Base-by-base conservation (phyloP, 2,888 invertebrate species). In the Euplexia lucipara region DNA sequence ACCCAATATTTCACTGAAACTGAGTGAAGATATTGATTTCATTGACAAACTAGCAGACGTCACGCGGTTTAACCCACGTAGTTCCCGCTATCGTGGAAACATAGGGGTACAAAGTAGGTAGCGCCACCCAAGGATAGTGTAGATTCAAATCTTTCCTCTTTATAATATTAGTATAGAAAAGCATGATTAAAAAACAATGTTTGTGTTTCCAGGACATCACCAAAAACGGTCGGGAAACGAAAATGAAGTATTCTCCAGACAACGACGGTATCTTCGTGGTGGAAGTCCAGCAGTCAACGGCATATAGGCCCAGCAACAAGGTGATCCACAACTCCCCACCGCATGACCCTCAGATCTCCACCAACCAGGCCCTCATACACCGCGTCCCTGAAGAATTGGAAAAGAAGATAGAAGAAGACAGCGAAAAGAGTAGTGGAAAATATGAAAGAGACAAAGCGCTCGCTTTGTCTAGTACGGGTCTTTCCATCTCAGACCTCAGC, bases 401-500 rank as follows among this genome's bases (percentile, higher is more conserved):
- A 8, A 90, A 85, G 53, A 92, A 89, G 41, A 74, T 84, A 26
- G 91, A 91, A 70, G 93, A 94, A 66, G 92, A 92, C 53, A 91
- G 90, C 58, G 92, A 93, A 63, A 86, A 77, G 71, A 88, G 86
- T 58, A 91, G 86, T 51, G 87, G 76, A 0, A 91, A 89, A 72
- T 91, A 88, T 34, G 90, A 91, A 9, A 90, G 85, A 64, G 88
- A 88, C n/a, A 96, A 92, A 89, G 92, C 95, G 4, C 86, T 96
- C 56, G 96, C 96, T 0, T 90, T 96, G 57, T 96, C 96, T 22
- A 97, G 97, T 83, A 98, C 98, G 0, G 98, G 98, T 0, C 95
- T 98, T 2, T 97, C 98, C 6, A 98, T 98, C 85, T 98, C 98
- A 6, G 97, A 98, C 85, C 95, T 97, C 0, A 97, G 97, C 84